Evolutionary conservation across 2,888 invertebrate species (phyloP), one percentile per base, ranked within the genome.

Genomic region (Ochropacha duplaris): DNA sequence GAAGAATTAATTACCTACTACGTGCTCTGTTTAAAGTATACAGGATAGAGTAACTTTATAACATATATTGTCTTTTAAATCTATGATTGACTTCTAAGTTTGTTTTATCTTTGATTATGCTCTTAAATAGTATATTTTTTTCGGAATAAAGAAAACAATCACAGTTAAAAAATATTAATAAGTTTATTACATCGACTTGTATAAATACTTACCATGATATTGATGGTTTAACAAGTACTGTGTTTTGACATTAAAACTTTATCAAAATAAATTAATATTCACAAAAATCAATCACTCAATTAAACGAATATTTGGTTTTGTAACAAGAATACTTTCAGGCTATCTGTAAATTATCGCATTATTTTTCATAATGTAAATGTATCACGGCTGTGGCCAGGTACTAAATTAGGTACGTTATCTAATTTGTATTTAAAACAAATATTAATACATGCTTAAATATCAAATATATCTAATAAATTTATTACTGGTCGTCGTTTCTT

Each of bases 401-500:
- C 63, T 59, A 64, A 44, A 44, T 44, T 44, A 19, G 19, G 44
- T 44, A 19, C 16, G 66, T 78, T 76, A 66, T 66, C 84, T 86
- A 88, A 78, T 88, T 88, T 87, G 86, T 88, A 80, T 79, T 73
- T 68, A 56, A 72, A 63, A 60, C 63, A 61, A 65, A 58, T 24
- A 55, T n/a, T 57, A 65, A 71, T 69, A 66, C 44, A 44, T 19
- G 19, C 44, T 78, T 87, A 92, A 76, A 92, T 90, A 75, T 92
- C 92, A 66, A 92, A 86, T 63, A 92, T 88, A 65, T 92, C 92
- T 81, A 92, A 72, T 59, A 92, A 69, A 65, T 90, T 92, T 56
- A 92, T 81, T 22, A 81, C 74, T 11, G 91, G 89, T 61, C 84
- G 87, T 73, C 81, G 81, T 74, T 90, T 91, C 66, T 87, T 88